Evolutionary conservation across 2,113 vertebrate genomes (phyloP), one percentile per base, ranked within the genome.

Genomic region (Gyps fulvus): DNA sequence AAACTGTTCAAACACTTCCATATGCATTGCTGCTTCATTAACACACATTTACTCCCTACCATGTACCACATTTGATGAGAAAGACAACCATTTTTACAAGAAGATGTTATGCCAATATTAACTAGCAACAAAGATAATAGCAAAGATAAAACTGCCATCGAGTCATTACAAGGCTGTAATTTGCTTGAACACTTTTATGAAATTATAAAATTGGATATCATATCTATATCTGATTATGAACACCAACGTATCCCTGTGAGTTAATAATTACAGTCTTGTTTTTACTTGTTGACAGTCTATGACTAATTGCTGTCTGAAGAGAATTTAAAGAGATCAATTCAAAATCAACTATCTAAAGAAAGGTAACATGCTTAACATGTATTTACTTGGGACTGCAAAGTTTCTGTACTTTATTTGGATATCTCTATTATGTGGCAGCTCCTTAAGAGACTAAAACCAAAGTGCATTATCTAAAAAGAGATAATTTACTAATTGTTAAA

Each of bases 221-320:
- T 91, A 94, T 91, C 91, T 96, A 42, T 93, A 94, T 83, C 93
- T 88, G 74, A 96, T 96, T 94, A 96, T 52, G 66, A 97, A 57
- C 73, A 83, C 70, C 54, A 95, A 80, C 63, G 40, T 77, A 94
- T 84, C 70, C 72, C 74, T 36, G 61, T 42, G 59, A 96, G 89
- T 96, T 96, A 95, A 88, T 95, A 97, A 95, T 95, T 94, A 79
- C 50, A 86, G 89, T 62, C 96, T 91, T 95, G 84, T 88, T 97
- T 96, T 93, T 55, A 83, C 66, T 85, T 97, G 93, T 96, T 97
- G 93, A 94, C 93, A 96, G 71, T 83, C 83, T 95, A 74, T 90
- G 89, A 95, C 96, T 97, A 97, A 96, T 94, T 96, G 71, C 74
- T 90, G 74, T 96, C 93, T 95, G 82, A 96, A 94, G 93, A 93